Evolutionary conservation across 2,113 vertebrate genomes (phyloP).

Genomic region (Promerops cafer): DNA sequence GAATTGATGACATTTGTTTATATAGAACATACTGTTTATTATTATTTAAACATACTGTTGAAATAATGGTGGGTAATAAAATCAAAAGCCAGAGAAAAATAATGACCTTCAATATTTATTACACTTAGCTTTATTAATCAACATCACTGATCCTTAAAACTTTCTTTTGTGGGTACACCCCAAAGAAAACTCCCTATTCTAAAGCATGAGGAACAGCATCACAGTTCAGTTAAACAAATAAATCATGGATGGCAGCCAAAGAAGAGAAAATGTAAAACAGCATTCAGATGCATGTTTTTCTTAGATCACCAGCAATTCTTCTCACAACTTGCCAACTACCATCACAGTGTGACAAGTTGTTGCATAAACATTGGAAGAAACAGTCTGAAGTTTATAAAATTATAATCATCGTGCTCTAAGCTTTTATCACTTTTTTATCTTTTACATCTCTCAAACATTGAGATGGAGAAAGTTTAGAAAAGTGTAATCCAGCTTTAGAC

Average conservation of each 20-base stretch:
- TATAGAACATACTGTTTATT: neutral
- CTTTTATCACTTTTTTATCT: neutral
- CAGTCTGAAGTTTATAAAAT: neutral
- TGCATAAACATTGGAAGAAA: neutral
- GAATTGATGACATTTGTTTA: neutral
- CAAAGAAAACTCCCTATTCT: neutral
- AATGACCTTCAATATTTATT: neutral
- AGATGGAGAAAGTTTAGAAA: neutral
- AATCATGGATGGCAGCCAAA: neutral
- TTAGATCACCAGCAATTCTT: neutral
- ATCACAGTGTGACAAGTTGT: neutral
- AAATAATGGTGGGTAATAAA: neutral
- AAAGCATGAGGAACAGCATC: neutral
- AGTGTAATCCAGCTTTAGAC: neutral
- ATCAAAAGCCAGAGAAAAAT: neutral
- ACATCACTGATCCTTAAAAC: neutral
- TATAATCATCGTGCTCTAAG: neutral
- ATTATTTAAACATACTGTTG: neutral
- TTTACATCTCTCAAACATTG: neutral
- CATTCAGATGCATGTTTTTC: neutral
- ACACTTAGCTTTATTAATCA: neutral
- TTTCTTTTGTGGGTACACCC: neutral
- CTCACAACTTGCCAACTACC: neutral
- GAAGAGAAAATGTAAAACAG: neutral
- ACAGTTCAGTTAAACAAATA: neutral